Conservation (phyloP, 2,888 invertebrate genomes). For the Druceiella hillmani region DNA sequence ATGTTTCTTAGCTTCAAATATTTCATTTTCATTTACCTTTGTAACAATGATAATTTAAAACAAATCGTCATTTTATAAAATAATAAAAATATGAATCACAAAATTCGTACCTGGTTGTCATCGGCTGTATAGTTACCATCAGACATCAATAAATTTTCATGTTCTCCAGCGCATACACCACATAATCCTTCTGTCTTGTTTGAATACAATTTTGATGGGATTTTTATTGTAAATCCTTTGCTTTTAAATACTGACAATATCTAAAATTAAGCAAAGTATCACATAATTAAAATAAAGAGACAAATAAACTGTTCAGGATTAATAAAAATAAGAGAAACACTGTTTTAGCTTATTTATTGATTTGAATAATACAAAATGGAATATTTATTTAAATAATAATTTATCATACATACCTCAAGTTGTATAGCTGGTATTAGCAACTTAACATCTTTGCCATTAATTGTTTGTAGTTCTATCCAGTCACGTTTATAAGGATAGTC, state of each 20-base stretch:
- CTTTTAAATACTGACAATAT: constrained; percentile 31
- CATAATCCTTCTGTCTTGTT: constrained; percentile 75
- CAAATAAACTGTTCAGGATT: too few species aligned
- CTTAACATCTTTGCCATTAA: constrained; percentile 57
- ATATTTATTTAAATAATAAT: constrained; percentile 33
- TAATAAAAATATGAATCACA: too few species aligned
- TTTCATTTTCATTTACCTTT: too few species aligned
- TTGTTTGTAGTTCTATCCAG: constrained; percentile 57
- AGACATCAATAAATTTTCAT: constrained; percentile 47
- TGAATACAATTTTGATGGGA: constrained; percentile 69
- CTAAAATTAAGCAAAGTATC: constrained; percentile 11
- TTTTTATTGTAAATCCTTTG: constrained; percentile 50
- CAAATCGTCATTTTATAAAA: too few species aligned
- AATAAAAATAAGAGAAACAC: too few species aligned
- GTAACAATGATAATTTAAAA: too few species aligned
- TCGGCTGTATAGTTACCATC: constrained; percentile 50
- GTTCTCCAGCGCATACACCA: constrained; percentile 64
- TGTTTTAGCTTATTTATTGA: too few species aligned
- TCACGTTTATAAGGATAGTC: constrained; percentile 51
- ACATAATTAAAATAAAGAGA: neutral
- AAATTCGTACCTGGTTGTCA: too few species aligned
- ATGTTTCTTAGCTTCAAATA: too few species aligned
- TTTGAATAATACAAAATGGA: constrained; percentile 26
- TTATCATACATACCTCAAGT: constrained; percentile 60
- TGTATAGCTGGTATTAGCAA: constrained; percentile 63